Evolutionary conservation across 2,888 invertebrate species (phyloP), one percentile per base, ranked within the genome.

Genomic region (Orchesellides sinensis): DNA sequence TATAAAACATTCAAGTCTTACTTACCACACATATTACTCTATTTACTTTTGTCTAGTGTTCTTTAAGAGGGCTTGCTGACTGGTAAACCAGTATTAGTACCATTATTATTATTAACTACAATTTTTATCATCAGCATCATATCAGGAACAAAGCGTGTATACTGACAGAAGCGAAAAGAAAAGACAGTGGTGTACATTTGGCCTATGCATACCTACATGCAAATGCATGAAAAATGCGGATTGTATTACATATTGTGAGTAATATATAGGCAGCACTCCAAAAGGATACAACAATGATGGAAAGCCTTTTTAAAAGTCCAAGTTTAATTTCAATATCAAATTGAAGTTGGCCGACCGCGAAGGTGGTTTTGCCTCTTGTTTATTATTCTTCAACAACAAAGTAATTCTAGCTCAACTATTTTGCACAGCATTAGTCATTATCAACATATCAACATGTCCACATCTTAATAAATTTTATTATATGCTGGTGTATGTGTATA

Each of bases 311-410:
- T 63, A 79, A 75, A 79, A 70, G 78, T 79, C 78, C 70, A 70
- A 79, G 78, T 79, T 69, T 70, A 70, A 79, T 70, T 80, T 74
- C 74, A 81, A 81, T 73, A 74, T 69, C 77, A 73, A 74, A 74
- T 84, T 83, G 83, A 86, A 86, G 85, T 83, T 86, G 85, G 83
- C 86, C 84, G 85, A 86, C 85, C 86, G 86, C 86, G 85, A 86
- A 86, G 86, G 86, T 86, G 85, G 86, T 84, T 84, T 85, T 79
- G 75, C 63, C 82, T 56, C 82, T 70, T 84, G 70, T 81, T 81
- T 81, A 68, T 81, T 81, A 66, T 79, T 56, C 23, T 40, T 59
- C 68, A 47, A 47, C 35, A 27, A 29, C 54, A 27, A 17, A 27
- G 4, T 66, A 14, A 47, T 69, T 77, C 56, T n/a, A n/a, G n/a